Evolutionary conservation across 2,797 vertebrate genomes (phyloP), one percentile per base, ranked within the genome.

Genomic region (Synaphobranchus kaupii): DNA sequence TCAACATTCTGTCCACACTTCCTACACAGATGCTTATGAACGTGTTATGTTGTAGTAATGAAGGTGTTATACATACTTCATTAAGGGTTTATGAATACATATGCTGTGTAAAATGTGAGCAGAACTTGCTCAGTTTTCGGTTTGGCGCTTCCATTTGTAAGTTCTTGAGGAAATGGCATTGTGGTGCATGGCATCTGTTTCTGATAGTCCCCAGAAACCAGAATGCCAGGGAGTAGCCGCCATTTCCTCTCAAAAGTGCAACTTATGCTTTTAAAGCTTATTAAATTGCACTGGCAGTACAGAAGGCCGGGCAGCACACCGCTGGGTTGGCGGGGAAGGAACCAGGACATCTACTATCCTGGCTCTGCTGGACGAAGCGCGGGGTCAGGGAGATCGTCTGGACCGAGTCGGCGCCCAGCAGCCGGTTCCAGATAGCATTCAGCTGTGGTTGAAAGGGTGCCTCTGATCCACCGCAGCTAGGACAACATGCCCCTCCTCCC

Each of bases 361-460:
- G 31, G 73, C 6, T n/a, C 78, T 44, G 47, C 47, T 50, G 47
- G 20, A 48, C 44, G 20, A 20, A 50, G 78, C 22, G 34, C 17
- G 47, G 22, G 78, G 78, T 81, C 78, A 81, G 44, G 20, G 78
- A 48, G 78, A n/a, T 81, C 20, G 47, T 81, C 78, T 81, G 78
- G 78, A 25, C 78, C 25, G 39, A 44, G 78, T 47, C 78, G 15
- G 78, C 9, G 34, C 22, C 9, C 10, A 9, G 78, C 78, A 78
- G 73, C 34, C 34, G 12, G 4, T 78, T 50, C 76, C 78, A 50
- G 44, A 48, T 81, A 47, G 9, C 25, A 22, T 50, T 10, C 78
- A 48, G 78, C 78, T 47, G 22, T 20, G 47, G 78, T 50, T 10
- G 44, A 81, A n/a, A n/a, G 78, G 47, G n/a, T 13, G 6, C n/a